A percentile compares a stretch with the other conserved stretches of the same genome.
Evolutionary conservation across 2,113 vertebrate genomes (phyloP).

Genomic region (Muntiacus muntjak): DNA sequence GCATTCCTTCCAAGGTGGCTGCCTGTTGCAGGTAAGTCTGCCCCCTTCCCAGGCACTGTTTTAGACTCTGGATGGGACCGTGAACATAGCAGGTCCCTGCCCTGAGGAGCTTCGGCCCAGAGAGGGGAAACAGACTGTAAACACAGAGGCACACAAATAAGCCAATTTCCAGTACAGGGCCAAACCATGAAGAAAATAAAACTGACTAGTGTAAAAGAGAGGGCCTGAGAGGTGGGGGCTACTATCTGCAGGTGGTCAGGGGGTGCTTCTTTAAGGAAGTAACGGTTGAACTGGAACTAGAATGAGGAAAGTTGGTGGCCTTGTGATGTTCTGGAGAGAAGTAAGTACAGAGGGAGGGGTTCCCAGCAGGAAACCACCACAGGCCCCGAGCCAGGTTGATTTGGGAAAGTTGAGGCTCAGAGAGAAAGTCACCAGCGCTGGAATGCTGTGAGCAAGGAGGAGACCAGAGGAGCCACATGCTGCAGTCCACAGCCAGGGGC

Average conservation of each 20-base stretch:
- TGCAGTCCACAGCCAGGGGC: neutral
- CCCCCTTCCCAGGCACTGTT: neutral
- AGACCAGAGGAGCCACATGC: neutral
- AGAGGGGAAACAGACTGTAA: neutral
- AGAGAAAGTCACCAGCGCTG: neutral
- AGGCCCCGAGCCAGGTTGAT: neutral
- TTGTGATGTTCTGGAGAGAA: neutral
- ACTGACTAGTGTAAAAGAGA: neutral
- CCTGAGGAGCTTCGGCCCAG: neutral
- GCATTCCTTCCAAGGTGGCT: neutral
- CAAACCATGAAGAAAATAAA: neutral
- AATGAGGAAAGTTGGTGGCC: neutral
- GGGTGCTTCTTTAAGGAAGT: neutral
- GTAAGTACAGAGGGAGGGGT: too few species aligned
- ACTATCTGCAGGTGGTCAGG: neutral
- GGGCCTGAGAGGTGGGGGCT: neutral
- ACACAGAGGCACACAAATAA: accelerated
- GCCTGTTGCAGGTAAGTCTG: neutral
- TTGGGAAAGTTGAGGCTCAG: neutral
- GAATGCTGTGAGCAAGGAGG: neutral
- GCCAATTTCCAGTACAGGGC: neutral
- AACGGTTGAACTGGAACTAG: neutral
- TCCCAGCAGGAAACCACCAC: neutral
- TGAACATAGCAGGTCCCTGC: neutral
- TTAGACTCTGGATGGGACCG: neutral